Percentiles rank a stretch among this genome's conserved stretches.
phyloP scores from a whole-genome alignment of 2,888 invertebrate species.

The Schrankia costaestrigalis region DNA sequence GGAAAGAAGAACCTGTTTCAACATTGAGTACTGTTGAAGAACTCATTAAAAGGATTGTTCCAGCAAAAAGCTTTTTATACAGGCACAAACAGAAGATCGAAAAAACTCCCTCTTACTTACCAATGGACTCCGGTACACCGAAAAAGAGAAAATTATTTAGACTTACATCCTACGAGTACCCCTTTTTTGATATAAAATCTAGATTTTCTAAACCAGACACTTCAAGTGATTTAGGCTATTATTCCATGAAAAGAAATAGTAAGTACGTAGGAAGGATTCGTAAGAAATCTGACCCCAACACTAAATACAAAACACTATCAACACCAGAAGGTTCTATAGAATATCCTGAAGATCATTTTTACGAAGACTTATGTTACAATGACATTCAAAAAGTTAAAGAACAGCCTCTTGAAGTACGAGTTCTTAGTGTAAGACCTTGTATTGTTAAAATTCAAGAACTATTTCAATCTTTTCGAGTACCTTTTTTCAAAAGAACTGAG shows the following conservation, averaged over 20 bases:
- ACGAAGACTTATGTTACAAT: constrained; percentile 69
- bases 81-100: constrained; percentile 57
- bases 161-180: constrained; percentile 69
- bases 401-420: constrained; percentile 19
- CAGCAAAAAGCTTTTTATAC: constrained; percentile 72
- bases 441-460: constrained; percentile 66
- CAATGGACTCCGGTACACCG: constrained; percentile 58
- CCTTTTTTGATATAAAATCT: constrained; percentile 57
- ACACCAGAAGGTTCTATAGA: constrained; percentile 50
- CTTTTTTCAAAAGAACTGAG: constrained; percentile 59
- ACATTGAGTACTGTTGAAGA: constrained; percentile 60
- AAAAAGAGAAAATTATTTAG: constrained; percentile 60
- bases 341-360: constrained; percentile 64
- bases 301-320: constrained; percentile 60
- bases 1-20: constrained; percentile 28
- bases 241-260: constrained; percentile 61
- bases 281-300: constrained; percentile 49
- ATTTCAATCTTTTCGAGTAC: constrained; percentile 64
- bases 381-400: constrained; percentile 42
- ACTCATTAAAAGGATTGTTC: constrained; percentile 59
- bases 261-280: constrained; percentile 48
- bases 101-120: constrained; percentile 60
- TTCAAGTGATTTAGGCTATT: constrained; percentile 63
- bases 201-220: constrained; percentile 55
- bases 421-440: constrained; percentile 47